phyloP scores from a whole-genome alignment of 2,888 invertebrate species.

The Heliconius sara region DNA sequence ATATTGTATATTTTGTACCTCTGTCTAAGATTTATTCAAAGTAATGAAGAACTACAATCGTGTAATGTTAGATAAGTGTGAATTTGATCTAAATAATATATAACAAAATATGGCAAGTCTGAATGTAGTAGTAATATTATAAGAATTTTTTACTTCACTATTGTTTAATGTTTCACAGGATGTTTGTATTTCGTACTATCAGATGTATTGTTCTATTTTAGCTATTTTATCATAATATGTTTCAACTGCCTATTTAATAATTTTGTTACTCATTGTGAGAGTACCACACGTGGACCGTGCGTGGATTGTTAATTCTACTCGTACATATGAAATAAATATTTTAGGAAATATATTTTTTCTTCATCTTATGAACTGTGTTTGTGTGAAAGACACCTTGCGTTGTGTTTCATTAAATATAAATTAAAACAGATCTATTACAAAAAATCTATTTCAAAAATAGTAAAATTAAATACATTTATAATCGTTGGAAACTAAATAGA shows the following conservation, averaged over 20 bases:
- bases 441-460: not conserved
- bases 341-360: conserved; percentile 49
- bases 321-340: conserved; percentile 62
- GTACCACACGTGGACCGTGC: conserved; percentile 62
- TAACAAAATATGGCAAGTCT: conserved; percentile 43
- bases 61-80: conserved; percentile 50
- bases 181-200: conserved; percentile 60
- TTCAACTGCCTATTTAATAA: conserved; percentile 49
- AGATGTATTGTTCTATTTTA: conserved; percentile 61
- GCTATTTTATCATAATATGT: conserved; percentile 56
- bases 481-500: not conserved
- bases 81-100: conserved; percentile 49
- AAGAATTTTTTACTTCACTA: conserved; percentile 36
- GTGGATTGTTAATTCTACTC: conserved; percentile 72
- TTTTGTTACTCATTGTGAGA: conserved; percentile 61
- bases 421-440: not conserved
- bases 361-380: conserved; percentile 14
- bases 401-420: not conserved
- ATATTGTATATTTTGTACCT: conserved; percentile 47
- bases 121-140: conserved; percentile 44
- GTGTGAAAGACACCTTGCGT: not conserved
- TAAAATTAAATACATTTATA: not conserved
- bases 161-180: conserved; percentile 38
- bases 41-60: conserved; percentile 39
- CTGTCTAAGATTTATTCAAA: conserved; percentile 40